Base-by-base conservation (phyloP, 92 coral and sea anemone genomes). In the Palythoa caribaeorum region DNA sequence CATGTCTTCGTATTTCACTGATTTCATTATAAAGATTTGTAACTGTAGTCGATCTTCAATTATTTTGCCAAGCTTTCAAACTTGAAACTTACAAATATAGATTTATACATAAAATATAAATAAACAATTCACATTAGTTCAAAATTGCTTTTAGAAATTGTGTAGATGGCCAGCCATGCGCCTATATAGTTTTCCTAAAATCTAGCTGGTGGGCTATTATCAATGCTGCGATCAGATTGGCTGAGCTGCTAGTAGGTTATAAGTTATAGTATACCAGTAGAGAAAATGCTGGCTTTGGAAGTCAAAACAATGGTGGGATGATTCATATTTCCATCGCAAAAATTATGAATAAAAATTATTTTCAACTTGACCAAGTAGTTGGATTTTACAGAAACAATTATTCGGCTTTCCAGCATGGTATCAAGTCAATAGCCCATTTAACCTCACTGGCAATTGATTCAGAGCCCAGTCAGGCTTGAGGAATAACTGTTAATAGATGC, bases 311-410 rank as follows among this genome's bases (percentile, higher is more conserved):
- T 69, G 73, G 73, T 37, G 39, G 38, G 48, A 4, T 35, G 40
- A 69, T 69, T 69, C 54, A 76, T n/a, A 48, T 76, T 48, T 76
- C 36, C 37, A 76, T 76, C 1, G 57, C 57, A 76, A n/a, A 76
- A 44, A 44, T 6, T 44, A 38, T 76, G 28, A 76, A 76, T 39
- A 40, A 48, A 48, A 48, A 48, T 38, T 40, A 76, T 48, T 65
- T 65, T 65, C 36, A 54, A 54, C 60, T 14, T 54, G 60, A 54
- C 60, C 60, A 54, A 54, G 10, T 54, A 54, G 60, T 54, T 65
- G 71, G 71, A 65, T 65, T 65, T 65, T 65, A 65, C 71, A 17
- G 36, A 65, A 65, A 65, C 71, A 65, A 65, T 65, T 65, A 65
- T 65, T 65, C 71, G 1, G 21, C 71, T 65, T 20, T 10, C 60